These are phyloP conservation scores for Ictidomys tridecemlineatus DNA, from an alignment of 2,113 vertebrate genomes.

Conservation along the genomic window DNA sequence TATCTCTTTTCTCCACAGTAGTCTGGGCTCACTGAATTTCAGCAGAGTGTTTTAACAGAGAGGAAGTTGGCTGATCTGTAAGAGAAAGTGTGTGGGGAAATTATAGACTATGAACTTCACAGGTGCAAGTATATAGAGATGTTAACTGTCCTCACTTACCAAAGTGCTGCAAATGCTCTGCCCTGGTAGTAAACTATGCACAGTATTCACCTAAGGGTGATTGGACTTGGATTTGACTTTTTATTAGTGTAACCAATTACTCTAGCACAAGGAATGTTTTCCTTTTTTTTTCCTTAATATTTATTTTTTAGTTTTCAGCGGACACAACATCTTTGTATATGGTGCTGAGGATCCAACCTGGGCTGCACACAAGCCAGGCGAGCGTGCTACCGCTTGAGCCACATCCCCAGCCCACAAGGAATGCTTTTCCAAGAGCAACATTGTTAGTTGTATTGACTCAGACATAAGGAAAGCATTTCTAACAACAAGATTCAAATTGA, in stretches of 20 bases:
- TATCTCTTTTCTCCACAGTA: neutral
- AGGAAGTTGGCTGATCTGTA: neutral
- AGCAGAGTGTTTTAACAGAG: neutral
- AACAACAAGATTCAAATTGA: neutral
- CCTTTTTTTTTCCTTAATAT: too few relatives aligned
- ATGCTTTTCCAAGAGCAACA: neutral
- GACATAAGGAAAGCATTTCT: neutral
- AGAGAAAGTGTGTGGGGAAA: neutral
- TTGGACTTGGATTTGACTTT: neutral
- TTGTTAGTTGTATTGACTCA: neutral
- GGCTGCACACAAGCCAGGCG: too few relatives aligned
- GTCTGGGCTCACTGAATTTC: neutral
- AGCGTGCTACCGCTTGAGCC: too few relatives aligned
- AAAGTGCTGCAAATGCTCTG: neutral
- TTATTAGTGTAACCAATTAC: neutral
- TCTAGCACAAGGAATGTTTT: neutral
- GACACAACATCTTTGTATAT: too few relatives aligned
- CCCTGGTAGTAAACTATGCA: neutral
- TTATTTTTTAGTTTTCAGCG: too few relatives aligned
- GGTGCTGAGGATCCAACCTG: too few relatives aligned
- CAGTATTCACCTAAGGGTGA: neutral
- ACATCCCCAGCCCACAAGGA: neutral
- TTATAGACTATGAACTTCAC: neutral
- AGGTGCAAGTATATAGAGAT: too few relatives aligned
- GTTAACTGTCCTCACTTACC: fast-evolving